phyloP scores from a whole-genome alignment of 2,797 vertebrate species.

The Phylloscopus collybita region DNA sequence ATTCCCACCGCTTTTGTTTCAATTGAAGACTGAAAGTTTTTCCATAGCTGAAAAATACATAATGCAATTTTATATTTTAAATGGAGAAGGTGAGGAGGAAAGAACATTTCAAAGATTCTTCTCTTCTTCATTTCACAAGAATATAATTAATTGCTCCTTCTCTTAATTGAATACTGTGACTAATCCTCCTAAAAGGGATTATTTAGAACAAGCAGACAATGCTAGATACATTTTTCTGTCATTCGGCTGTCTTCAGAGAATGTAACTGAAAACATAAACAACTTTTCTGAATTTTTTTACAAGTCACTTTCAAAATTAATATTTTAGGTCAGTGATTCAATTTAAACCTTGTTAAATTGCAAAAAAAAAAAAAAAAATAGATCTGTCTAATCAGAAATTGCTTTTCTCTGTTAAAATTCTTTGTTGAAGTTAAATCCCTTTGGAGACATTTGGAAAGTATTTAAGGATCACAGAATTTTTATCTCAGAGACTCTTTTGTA shows the following conservation, averaged over 20 bases:
- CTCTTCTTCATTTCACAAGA: slow-evolving; percentile 61
- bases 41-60: slow-evolving; percentile 31
- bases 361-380: slow-evolving; percentile 31
- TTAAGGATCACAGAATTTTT: slow-evolving; percentile 50
- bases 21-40: slow-evolving; percentile 40
- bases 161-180: slow-evolving; percentile 73
- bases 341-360: slow-evolving; percentile 55
- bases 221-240: slow-evolving; percentile 41
- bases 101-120: slow-evolving; percentile 50
- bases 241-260: slow-evolving; percentile 66
- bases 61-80: slow-evolving; percentile 45
- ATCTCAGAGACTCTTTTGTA: slow-evolving; percentile 25
- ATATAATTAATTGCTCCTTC: slow-evolving; percentile 70
- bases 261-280: slow-evolving; percentile 53
- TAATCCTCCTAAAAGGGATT: slow-evolving; percentile 72
- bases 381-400: slow-evolving; percentile 58
- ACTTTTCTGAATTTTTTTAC: slow-evolving; percentile 41
- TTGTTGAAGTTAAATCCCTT: slow-evolving; percentile 47
- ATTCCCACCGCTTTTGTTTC: slow-evolving; percentile 20
- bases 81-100: background rate
- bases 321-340: slow-evolving; percentile 67
- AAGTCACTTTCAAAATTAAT: slow-evolving; percentile 65
- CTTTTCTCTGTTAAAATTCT: slow-evolving; percentile 8
- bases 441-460: slow-evolving; percentile 41
- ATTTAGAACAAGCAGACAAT: slow-evolving; percentile 65